Evolutionary conservation across 1,140 invertebrate genomes (phyloP), one percentile per base, ranked within the genome.

Genomic region (Drosophila lacertosa): DNA sequence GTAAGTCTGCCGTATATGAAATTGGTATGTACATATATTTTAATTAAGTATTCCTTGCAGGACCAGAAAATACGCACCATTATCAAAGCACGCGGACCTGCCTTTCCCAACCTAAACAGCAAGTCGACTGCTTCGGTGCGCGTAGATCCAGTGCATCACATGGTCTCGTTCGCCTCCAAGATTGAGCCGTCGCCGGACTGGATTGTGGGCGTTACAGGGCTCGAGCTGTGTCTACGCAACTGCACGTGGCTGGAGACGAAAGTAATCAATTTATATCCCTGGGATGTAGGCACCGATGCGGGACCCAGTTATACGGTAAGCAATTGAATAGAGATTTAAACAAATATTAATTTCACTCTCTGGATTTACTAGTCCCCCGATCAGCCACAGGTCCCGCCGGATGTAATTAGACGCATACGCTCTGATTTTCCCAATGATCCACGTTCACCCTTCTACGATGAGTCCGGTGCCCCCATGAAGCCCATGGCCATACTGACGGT

Each of bases 101-200:
- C 96, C 70, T 97, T 97, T 92, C 98, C 98, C 4, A 98, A 98
- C 91, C 95, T 99, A 0, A 97, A 96, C 13, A 96, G 97, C 2
- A 96, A 95, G 89, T 97, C 97, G 0, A 97, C 96, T 73, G 98
- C 98, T 0, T 96, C 98, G 0, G 98, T 99, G 86, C 92, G 97
- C 37, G 98, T 99, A 0, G 98, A 99, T 91, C 94, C 94, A 35
- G 94, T 95, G 50, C 96, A 99, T 91, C 98, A 99, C 92, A 92
- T 99, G 11, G 94, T 99, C 86, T 99, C 98, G 0, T 92, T 99
- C 9, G 96, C 99, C 0, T 97, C 97, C 3, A 99, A 98, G 95
- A 95, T 99, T 51, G 95, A 96, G 62, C 99, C 99, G 0, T 99
- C 97, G 0, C 99, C 99, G 0, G 99, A 99, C 92, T 99, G 99